A percentile compares a stretch with the other conserved stretches of the same genome.
Conservation (phyloP, 2,113 vertebrate species). For the Hippocampus zosterae region DNA sequence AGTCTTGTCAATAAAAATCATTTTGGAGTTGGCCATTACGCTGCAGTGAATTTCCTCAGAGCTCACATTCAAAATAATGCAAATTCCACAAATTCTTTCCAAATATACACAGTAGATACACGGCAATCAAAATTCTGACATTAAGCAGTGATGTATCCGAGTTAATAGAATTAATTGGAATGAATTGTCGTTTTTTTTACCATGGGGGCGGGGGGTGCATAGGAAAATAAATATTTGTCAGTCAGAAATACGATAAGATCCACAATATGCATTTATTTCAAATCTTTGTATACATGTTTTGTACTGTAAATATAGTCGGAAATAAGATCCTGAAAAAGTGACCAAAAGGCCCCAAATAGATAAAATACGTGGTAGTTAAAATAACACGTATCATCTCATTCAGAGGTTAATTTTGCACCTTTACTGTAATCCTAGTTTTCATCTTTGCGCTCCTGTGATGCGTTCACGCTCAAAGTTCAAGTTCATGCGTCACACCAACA, state of each 20-base stretch:
- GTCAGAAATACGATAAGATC: not conserved
- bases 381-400: not conserved
- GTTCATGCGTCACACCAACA: not conserved
- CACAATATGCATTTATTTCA: not conserved
- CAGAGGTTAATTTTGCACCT: not conserved
- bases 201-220: too few relatives aligned
- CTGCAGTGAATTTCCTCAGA: not conserved
- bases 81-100: not conserved
- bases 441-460: not conserved
- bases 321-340: not conserved
- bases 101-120: not conserved
- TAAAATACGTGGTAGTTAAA: not conserved
- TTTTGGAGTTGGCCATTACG: not conserved
- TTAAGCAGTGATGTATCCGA: not conserved
- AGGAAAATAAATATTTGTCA: not conserved
- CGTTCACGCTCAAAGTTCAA: conserved; percentile 67
- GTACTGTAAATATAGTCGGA: not conserved
- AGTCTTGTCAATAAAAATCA: conserved; percentile 28
- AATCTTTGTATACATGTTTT: not conserved
- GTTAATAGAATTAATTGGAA: not conserved
- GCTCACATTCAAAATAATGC: not conserved
- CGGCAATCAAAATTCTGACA: not conserved
- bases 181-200: not conserved
- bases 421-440: not conserved
- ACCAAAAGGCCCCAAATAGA: not conserved